Evolutionary conservation across 2,888 invertebrate genomes (phyloP), one percentile per base, ranked within the genome.

Genomic region (Drosophila formosana): DNA sequence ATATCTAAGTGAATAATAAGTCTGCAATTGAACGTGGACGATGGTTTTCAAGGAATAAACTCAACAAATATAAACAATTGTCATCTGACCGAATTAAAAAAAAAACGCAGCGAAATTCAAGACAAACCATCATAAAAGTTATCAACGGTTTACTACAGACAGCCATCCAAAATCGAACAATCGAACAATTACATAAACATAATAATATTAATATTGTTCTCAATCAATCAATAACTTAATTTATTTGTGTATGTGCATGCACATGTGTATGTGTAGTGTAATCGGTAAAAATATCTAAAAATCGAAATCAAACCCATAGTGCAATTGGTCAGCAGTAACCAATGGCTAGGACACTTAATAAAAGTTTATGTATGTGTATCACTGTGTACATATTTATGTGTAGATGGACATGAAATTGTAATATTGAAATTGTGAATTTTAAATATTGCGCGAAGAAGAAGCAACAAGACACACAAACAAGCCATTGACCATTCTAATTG

Each of bases 11-110:
- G 4, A 37, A 37, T 11, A 37, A 84, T 88, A 82, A 85, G 66
- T 81, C 83, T 82, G 70, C 53, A 67, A 70, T 72, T 78, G 45
- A 63, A 66, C 75, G 62, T 78, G 45, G 65, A 66, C 75, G 62
- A 61, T 69, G 63, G 73, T 81, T 71, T 72, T 62, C 67, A 84
- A 80, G 78, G 58, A 73, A 83, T 82, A 73, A 71, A 65, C 66
- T 32, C 26, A 46, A 53, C 50, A 46, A 56, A 37, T 41, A 57
- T 57, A 18, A 69, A 65, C 18, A 66, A 61, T 52, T 50, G 30
- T 37, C 18, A 60, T 51, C 45, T 61, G 9, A 11, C 25, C 26
- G n/a, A 25, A 47, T 52, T 55, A 28, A 66, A 62, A 57, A 50
- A 18, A 26, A n/a, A 50, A 23, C 3, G 7, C 23, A 50, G 28